Evolutionary conservation across 2,888 invertebrate genomes (phyloP), one percentile per base, ranked within the genome.

Genomic region (Blera fallax): DNA sequence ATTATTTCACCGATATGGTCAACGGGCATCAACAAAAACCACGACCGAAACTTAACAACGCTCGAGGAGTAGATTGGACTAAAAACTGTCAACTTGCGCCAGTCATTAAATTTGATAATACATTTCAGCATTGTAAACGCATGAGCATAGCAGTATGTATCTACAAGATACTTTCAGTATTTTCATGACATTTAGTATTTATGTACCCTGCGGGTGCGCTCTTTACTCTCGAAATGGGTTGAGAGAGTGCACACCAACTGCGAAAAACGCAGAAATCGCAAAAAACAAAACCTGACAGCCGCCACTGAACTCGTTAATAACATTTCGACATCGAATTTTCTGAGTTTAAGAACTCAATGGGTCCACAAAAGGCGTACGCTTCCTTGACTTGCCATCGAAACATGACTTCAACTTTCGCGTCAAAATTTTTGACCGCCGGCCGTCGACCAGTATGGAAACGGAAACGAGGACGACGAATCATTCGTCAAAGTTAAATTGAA

Each of bases 71-170:
- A 37, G 43, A 62, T 58, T 67, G 60, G 54, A 76, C 76, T 77
- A 72, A 65, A 81, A 85, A 85, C 85, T 85, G 81, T 85, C 85
- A 85, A 85, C 85, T 81, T 81, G 76, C 85, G 81, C 76, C 65
- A 85, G 60, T 85, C 85, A 85, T 85, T 85, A 85, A 81, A 85
- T 77, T 80, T 70, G 74, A 84, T 70, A 80, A 80, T 80, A 65
- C 80, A 84, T 84, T 85, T 81, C 72, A 52, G 76, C 60, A 85
- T 76, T 77, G 81, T 72, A 69, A 81, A 81, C 76, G 76, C 65
- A 76, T 65, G 56, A 65, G 50, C 62, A 29, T 56, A 29, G 10
- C 18, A 34, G 10, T 10, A 3, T 34, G 79, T 74, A 67, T 60
- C 60, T 77, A 64, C 56, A 37, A 32, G 67, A 37, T 65, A 64